These are phyloP conservation scores for Brevipalpus yothersi DNA, from an alignment of 1,140 invertebrate genomes.

Conservation along the genomic window DNA sequence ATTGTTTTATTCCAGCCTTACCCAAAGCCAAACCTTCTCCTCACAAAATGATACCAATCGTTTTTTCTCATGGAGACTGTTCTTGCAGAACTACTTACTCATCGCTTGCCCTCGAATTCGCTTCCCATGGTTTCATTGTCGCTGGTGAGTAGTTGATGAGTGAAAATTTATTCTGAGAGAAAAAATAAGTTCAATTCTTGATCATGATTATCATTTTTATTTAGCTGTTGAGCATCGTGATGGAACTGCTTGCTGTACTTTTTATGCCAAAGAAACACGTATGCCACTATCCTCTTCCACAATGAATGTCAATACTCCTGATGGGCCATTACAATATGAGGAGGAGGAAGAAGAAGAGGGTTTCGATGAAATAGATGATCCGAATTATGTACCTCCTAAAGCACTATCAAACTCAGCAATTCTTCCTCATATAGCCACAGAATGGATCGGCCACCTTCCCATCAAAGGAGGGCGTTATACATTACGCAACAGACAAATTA, in stretches of 20 bases:
- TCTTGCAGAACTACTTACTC: conserved; percentile 33
- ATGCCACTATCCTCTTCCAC: conserved; percentile 7
- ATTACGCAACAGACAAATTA: conserved; percentile 10
- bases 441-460: conserved; percentile 11
- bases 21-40: conserved; percentile 21
- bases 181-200: too few species aligned
- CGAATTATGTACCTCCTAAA: conserved; percentile 4
- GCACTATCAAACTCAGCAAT: not conserved
- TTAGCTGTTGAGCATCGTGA: conserved; percentile 22
- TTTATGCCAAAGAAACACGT: conserved; percentile 16
- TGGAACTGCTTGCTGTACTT: conserved; percentile 28
- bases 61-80: conserved; percentile 40
- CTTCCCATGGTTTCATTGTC: conserved; percentile 37
- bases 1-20: conserved; percentile 27
- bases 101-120: conserved; percentile 31
- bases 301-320: not conserved
- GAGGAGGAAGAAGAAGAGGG: conserved; percentile 4
- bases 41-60: conserved; percentile 29
- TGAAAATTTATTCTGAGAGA: not conserved
- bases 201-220: conserved; percentile 10
- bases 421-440: conserved; percentile 3
- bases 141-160: conserved; percentile 21
- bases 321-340: not conserved
- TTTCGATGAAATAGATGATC: conserved; percentile 9
- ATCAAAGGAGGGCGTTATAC: conserved; percentile 1